Evolutionary conservation across 2,797 vertebrate genomes (phyloP).

Genomic region (Philypnodon macrostomus): DNA sequence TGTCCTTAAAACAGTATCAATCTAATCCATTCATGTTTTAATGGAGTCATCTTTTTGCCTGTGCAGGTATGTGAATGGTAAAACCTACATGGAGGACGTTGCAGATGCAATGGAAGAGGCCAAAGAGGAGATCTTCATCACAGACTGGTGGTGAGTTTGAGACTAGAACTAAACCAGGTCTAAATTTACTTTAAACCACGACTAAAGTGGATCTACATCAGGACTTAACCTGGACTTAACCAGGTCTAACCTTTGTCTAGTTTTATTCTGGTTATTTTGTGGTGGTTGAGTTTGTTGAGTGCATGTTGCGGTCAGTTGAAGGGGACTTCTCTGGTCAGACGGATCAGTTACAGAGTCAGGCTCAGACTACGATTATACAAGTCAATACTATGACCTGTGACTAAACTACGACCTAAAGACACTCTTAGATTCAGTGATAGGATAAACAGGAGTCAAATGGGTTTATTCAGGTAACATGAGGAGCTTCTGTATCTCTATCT

Average conservation of each 20-base stretch:
- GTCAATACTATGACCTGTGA: neutral
- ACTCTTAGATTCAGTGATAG: neutral
- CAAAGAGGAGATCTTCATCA: conserved; percentile 96
- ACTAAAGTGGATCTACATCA: too few species aligned
- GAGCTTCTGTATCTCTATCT: too few species aligned
- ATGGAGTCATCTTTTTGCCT: neutral
- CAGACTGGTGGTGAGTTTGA: conserved; percentile 92
- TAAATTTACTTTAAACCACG: too few species aligned
- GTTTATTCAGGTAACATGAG: neutral
- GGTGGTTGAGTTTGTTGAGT: conserved; percentile 18
- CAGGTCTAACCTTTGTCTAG: too few species aligned
- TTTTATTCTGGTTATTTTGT: too few species aligned
- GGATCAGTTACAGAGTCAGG: conserved; percentile 59
- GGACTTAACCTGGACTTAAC: too few species aligned
- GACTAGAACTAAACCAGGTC: conserved; percentile 4
- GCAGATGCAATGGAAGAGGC: conserved; percentile 92
- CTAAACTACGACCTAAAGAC: neutral
- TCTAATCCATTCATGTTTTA: too few species aligned
- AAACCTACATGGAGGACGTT: conserved; percentile 91
- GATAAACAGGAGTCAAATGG: neutral
- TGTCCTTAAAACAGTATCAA: too few species aligned
- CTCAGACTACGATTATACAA: conserved; percentile 33
- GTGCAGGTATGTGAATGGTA: conserved; percentile 94
- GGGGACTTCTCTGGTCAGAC: conserved; percentile 49
- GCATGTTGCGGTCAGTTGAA: conserved; percentile 43